These are phyloP conservation scores for Thera obeliscata DNA, from an alignment of 2,888 invertebrate species.

Conservation along the genomic window DNA sequence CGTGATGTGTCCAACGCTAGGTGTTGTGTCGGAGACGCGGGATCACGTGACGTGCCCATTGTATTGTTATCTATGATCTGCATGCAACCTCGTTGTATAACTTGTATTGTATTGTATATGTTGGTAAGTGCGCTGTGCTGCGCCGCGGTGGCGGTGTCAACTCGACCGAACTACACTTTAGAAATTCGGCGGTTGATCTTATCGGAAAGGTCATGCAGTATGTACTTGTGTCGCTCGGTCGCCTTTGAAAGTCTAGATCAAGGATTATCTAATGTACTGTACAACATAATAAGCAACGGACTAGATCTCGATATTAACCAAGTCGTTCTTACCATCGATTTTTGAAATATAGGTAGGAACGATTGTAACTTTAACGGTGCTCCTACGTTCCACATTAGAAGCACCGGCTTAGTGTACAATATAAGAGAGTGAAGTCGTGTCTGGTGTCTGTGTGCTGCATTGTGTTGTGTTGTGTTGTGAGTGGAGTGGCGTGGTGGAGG, in stretches of 20 bases:
- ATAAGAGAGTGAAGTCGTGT: too few relatives aligned
- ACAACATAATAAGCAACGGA: too few relatives aligned
- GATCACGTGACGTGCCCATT: conserved; percentile 21
- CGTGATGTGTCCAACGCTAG: not conserved
- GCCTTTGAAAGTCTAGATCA: conserved; percentile 17
- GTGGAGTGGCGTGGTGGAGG: too few relatives aligned
- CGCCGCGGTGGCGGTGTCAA: conserved; percentile 14
- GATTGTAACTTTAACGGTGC: too few relatives aligned
- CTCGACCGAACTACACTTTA: conserved; percentile 21
- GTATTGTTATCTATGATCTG: conserved; percentile 28
- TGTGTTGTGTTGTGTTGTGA: too few relatives aligned
- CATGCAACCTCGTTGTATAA: conserved; percentile 31
- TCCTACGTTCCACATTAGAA: too few relatives aligned
- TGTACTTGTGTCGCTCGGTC: conserved; percentile 1
- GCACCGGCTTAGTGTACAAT: too few relatives aligned
- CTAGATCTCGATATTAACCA: too few relatives aligned
- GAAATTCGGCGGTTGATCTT: conserved; percentile 24
- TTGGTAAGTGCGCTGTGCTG: not conserved
- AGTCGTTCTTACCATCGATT: too few relatives aligned
- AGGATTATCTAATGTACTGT: conserved; percentile 11
- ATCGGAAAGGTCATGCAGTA: conserved; percentile 21
- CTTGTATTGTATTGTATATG: not conserved
- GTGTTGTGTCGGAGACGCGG: conserved; percentile 2
- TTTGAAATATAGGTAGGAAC: too few relatives aligned
- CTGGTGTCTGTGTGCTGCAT: too few relatives aligned